Conservation (phyloP, 2,797 vertebrate species). For the Eulemur coronatus region DNA sequence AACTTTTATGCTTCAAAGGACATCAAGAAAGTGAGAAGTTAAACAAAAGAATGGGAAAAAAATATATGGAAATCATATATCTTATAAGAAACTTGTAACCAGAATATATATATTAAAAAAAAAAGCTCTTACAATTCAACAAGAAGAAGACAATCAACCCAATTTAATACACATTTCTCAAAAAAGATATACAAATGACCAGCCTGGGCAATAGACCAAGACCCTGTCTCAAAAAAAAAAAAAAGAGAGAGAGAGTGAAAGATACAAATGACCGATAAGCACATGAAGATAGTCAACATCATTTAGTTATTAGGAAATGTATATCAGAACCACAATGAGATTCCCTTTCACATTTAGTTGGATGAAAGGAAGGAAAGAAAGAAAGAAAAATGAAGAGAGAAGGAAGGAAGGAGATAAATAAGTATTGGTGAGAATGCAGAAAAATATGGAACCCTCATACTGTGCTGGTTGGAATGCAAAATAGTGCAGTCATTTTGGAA, state of each 20-base stretch:
- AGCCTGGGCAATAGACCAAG: too few species aligned
- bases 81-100: not conserved
- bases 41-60: not conserved
- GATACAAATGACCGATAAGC: not conserved
- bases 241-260: too few species aligned
- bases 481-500: not conserved
- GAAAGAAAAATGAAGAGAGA: not conserved
- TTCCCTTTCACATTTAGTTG: not conserved
- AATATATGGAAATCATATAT: not conserved
- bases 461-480: not conserved
- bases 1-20: not conserved
- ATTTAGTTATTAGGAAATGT: not conserved
- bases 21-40: not conserved
- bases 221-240: too few species aligned
- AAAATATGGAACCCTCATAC: not conserved
- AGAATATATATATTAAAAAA: not conserved
- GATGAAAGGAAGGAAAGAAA: not conserved
- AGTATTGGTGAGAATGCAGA: not conserved
- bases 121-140: not conserved
- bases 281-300: not conserved
- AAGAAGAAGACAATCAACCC: not conserved
- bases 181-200: not conserved
- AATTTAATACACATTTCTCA: not conserved
- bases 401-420: not conserved
- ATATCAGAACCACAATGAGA: not conserved